phyloP scores from a whole-genome alignment of 2,113 vertebrate genomes.

The Chrysemys picta region DNA sequence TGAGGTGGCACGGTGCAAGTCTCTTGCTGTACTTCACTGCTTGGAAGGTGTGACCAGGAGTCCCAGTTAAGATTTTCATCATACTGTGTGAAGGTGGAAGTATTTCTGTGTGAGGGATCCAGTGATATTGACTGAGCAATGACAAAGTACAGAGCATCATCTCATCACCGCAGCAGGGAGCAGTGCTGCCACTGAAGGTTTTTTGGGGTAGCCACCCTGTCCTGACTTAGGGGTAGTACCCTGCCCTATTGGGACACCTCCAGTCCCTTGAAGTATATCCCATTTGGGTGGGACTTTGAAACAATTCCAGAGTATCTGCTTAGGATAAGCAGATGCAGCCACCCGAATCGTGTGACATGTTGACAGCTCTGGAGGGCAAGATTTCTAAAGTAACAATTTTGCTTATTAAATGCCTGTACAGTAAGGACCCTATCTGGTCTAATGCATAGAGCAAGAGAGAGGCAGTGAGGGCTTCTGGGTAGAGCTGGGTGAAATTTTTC shows the following conservation, averaged over 20 bases:
- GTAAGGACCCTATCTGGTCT: rapidly evolving
- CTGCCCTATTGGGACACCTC: background rate
- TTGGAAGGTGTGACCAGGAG: background rate
- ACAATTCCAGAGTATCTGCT: rapidly evolving
- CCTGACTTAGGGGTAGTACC: background rate
- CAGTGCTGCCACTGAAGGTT: background rate
- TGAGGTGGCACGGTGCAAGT: background rate
- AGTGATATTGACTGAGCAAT: background rate
- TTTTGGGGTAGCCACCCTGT: background rate
- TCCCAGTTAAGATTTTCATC: background rate
- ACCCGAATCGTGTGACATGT: background rate
- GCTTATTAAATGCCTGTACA: background rate
- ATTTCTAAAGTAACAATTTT: background rate
- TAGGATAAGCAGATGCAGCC: background rate
- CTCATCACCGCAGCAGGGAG: too few species aligned
- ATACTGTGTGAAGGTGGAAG: background rate
- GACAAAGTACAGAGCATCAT: background rate
- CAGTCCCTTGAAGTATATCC: background rate
- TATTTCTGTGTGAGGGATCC: background rate
- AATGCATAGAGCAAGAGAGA: background rate
- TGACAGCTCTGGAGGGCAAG: rapidly evolving
- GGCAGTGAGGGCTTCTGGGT: background rate
- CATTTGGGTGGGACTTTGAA: background rate
- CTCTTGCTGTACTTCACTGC: background rate
- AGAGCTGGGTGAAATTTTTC: background rate